Evolutionary conservation across 35 echinoderm and acorn worm genomes (phyloP), one percentile per base, ranked within the genome.

Genomic region (Acanthaster planci): DNA sequence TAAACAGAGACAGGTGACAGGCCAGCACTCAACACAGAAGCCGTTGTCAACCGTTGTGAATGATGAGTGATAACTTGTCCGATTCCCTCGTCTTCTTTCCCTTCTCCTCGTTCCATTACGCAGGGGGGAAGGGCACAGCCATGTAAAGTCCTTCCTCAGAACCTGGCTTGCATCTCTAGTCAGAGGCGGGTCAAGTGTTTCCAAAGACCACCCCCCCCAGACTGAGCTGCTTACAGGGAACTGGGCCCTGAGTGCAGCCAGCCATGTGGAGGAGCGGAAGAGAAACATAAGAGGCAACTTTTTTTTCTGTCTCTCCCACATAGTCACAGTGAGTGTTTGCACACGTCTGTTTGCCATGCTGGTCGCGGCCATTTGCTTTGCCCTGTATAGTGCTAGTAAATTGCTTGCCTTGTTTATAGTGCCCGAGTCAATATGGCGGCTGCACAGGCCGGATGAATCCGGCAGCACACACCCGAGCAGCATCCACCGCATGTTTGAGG

Each of bases 21-120:
- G 57, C 64, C 64, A 72, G 64, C 64, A 72, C 64, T 72, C 64
- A 72, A 34, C 64, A 72, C 64, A 72, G 64, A 27, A 72, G 64
- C 64, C 34, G 19, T 72, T 72, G 64, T 72, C 64, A 72, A 34
- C 42, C 64, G 34, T 72, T 72, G 34, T 72, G 64, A 72, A 72
- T 72, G 64, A 72, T 72, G 64, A 72, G 34, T 29, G 64, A 72
- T 72, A 72, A 72, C 60, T 67, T 26, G 18, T 67, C 42, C 42
- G 42, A 47, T 68, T 30, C 60, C 60, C 29, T 34, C 34, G 23
- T 68, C 60, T 35, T 68, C 19, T 68, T 68, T 68, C 60, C 60
- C 60, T 30, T 68, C 60, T 68, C 34, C 60, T 68, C 60, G 60
- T 68, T 68, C 60, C 60, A 68, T 68, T 68, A 68, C 60, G 42